Conservation (phyloP, 2,888 invertebrate species). For the Chymomyza procnemis region DNA sequence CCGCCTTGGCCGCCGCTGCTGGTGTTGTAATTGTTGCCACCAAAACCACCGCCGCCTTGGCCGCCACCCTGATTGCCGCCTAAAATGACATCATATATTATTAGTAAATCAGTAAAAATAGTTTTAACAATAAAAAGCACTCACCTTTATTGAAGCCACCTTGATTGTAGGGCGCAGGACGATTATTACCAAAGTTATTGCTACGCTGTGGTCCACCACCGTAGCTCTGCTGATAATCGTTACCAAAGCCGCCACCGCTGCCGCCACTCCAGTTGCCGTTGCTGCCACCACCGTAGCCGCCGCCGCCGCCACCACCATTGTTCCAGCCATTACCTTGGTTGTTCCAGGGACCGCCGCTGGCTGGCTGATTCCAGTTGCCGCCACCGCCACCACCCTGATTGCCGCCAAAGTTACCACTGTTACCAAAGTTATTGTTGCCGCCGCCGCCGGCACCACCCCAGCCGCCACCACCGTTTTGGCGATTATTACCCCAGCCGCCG, state of each 20-base stretch:
- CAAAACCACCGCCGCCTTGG: conserved; percentile 56
- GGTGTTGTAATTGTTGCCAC: conserved; percentile 72
- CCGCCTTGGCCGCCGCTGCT: conserved; percentile 65
- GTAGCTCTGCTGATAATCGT: conserved; percentile 90
- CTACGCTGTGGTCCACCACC: conserved; percentile 90
- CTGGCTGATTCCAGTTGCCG: conserved; percentile 78
- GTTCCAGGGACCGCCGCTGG: conserved; percentile 74
- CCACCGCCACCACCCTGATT: conserved; percentile 75
- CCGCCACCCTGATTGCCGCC: conserved; percentile 64
- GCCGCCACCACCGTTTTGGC: conserved; percentile 62
- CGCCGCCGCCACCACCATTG: conserved; percentile 79
- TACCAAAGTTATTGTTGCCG: conserved; percentile 60
- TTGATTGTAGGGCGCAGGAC: conserved; percentile 74
- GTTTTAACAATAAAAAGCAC: not conserved
- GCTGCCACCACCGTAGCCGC: conserved; percentile 79
- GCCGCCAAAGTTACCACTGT: conserved; percentile 69
- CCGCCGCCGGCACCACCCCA: conserved; percentile 54
- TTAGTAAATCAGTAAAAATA: too few species aligned
- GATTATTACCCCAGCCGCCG: conserved; percentile 62
- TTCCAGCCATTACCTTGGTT: conserved; percentile 71
- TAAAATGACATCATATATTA: conserved; percentile 2
- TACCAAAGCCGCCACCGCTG: conserved; percentile 72
- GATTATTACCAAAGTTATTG: conserved; percentile 73
- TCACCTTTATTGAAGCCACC: conserved; percentile 72
- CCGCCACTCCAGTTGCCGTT: conserved; percentile 42